phyloP scores from a whole-genome alignment of 2,888 invertebrate species.

The Rhamphomyia laevipes region DNA sequence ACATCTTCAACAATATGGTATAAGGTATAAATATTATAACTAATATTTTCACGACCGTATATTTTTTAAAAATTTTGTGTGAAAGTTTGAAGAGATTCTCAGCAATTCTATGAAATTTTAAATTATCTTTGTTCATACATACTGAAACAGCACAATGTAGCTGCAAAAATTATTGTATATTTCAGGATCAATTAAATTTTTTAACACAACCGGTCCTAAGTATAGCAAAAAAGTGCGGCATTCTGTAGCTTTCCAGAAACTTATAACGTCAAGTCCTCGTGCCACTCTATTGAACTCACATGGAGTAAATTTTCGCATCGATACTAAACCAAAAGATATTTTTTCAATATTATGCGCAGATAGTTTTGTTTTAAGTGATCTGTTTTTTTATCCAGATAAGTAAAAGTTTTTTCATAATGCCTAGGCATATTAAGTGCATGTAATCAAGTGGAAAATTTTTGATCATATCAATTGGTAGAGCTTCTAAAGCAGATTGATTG shows the following conservation, averaged over 20 bases:
- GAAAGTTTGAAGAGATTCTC: neutral
- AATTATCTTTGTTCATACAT: too few species aligned
- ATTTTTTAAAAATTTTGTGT: constrained; percentile 1
- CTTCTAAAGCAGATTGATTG: constrained; percentile 2
- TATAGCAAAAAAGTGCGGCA: constrained; percentile 4
- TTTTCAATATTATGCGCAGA: neutral
- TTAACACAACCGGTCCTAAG: constrained; percentile 3
- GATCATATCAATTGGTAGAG: constrained; percentile 4
- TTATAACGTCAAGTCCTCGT: constrained; percentile 5
- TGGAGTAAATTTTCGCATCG: neutral
- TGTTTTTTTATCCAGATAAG: constrained; percentile 1
- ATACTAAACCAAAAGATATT: constrained; percentile 1
- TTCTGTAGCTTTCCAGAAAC: constrained; percentile 7
- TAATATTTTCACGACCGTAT: constrained; percentile 3
- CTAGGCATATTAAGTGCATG: constrained; percentile 6
- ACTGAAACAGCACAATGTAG: neutral
- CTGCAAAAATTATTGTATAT: neutral
- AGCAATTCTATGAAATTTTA: neutral
- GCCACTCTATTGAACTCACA: constrained; percentile 5
- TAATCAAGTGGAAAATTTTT: constrained; percentile 6
- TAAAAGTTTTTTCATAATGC: constrained; percentile 4
- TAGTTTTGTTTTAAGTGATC: neutral
- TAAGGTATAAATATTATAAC: constrained; percentile 6
- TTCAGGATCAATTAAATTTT: neutral
- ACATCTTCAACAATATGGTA: constrained; percentile 1